Percentiles rank a stretch among this genome's conserved stretches.
phyloP scores from a whole-genome alignment of 2,888 invertebrate species.

The Scrobipalpa costella region DNA sequence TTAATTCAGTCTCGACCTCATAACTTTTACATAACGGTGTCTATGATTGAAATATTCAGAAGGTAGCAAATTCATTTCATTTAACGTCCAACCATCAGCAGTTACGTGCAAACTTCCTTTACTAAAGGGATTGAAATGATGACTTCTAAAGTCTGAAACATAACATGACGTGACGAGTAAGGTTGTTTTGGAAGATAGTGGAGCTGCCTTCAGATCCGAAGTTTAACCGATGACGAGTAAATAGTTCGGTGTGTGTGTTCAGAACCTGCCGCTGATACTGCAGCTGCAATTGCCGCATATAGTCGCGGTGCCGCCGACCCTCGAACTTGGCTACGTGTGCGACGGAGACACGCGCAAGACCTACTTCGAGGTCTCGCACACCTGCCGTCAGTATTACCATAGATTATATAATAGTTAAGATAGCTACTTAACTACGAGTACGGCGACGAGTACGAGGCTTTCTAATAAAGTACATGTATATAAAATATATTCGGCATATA shows the following conservation, averaged over 20 bases:
- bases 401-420: too few species aligned
- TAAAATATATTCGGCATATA: too few species aligned
- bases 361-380: constrained; percentile 58
- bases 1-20: neutral
- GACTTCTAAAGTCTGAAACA: neutral
- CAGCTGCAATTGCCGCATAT: constrained; percentile 56
- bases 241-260: constrained; percentile 5
- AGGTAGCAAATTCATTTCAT: constrained; percentile 4
- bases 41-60: neutral
- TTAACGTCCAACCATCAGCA: constrained; percentile 23
- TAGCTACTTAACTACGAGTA: too few species aligned
- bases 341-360: constrained; percentile 57
- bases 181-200: too few species aligned
- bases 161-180: too few species aligned
- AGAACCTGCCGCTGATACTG: constrained; percentile 54
- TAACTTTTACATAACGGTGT: neutral
- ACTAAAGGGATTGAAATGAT: neutral
- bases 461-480: too few species aligned
- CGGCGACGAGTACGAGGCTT: too few species aligned
- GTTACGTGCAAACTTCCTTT: neutral
- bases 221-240: too few species aligned
- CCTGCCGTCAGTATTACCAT: constrained; percentile 54
- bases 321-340: constrained; percentile 59
- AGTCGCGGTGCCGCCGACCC: constrained; percentile 42
- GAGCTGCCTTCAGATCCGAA: too few species aligned